Base-by-base conservation (phyloP, 2,888 invertebrate species). In the Pasiphila rectangulata region DNA sequence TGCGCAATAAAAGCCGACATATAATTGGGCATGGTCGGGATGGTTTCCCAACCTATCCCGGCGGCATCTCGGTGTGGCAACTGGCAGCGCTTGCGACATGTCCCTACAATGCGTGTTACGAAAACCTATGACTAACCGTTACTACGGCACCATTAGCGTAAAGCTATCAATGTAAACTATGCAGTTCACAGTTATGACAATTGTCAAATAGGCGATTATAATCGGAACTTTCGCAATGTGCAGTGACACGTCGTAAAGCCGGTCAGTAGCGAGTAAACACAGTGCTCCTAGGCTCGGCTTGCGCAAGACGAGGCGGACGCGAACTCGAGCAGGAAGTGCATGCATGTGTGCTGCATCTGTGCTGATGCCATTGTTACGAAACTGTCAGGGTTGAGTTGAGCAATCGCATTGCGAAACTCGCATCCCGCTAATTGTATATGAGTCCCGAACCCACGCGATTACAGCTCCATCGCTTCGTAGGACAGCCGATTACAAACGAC, bases 21-120 rank as follows among this genome's bases (percentile, higher is more conserved):
- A 76, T 83, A 83, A 85, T 85, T 83, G 85, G 75, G 79, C 74
- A 76, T 79, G 75, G 75, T 72, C 80, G 84, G 87, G 86, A 86
- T 79, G 76, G 86, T 88, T 87, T 87, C 87, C 87, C 85, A 87
- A 87, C 81, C 78, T 77, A 83, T 84, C 86, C 83, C 85, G 83
- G 71, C 83, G 81, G 78, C 84, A 77, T 76, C 82, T 81, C 77
- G 70, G 75, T 85, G 84, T 69, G 72, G 85, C 83, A 86, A 85
- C 72, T 62, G 63, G 64, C 69, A 62, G 58, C 66, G 78, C 74
- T 87, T 85, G 79, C 87, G 84, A 83, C 86, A 69, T 79, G 83
- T 82, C 85, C 86, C 86, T 85, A 83, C 85, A 83, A 80, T 80
- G 79, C 81, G 82, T 67, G 79, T 87, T 87, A 88, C 85, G 86